Evolutionary conservation across 2,888 invertebrate species (phyloP).

Genomic region (Clitarchus hookeri): DNA sequence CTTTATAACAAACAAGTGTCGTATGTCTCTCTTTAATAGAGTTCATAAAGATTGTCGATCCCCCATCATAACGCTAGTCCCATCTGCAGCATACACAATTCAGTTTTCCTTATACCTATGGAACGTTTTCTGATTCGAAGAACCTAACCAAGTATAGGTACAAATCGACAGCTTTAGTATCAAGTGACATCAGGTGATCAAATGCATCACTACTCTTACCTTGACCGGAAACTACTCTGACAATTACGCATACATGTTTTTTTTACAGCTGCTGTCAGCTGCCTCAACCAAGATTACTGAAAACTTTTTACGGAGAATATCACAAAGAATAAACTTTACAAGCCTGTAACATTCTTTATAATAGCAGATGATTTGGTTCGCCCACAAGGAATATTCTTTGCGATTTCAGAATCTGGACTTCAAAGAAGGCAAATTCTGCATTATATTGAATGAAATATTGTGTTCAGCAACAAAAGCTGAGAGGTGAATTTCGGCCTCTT

Average conservation of each 20-base stretch:
- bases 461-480: slow-evolving; percentile 22
- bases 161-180: slow-evolving; percentile 39
- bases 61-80: slow-evolving; percentile 50
- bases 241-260: slow-evolving; percentile 46
- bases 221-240: slow-evolving; percentile 29
- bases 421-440: too few relatives aligned
- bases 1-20: too few relatives aligned
- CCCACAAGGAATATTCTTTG: too few relatives aligned
- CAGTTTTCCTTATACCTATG: too few relatives aligned
- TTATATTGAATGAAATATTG: too few relatives aligned
- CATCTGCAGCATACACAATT: slow-evolving; percentile 43
- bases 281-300: slow-evolving; percentile 46
- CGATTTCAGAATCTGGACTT: too few relatives aligned
- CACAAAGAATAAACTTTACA: slow-evolving; percentile 38
- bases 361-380: too few relatives aligned
- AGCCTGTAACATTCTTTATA: slow-evolving; percentile 28
- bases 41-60: too few relatives aligned
- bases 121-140: not conserved
- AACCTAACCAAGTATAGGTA: slow-evolving; percentile 32
- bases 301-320: slow-evolving; percentile 42
- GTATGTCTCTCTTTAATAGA: too few relatives aligned
- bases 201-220: slow-evolving; percentile 37
- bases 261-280: slow-evolving; percentile 44
- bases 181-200: slow-evolving; percentile 43
- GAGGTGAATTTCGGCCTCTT: slow-evolving; percentile 7